Base-by-base conservation (phyloP, 2,888 invertebrate genomes). In the Nymphalis urticae region DNA sequence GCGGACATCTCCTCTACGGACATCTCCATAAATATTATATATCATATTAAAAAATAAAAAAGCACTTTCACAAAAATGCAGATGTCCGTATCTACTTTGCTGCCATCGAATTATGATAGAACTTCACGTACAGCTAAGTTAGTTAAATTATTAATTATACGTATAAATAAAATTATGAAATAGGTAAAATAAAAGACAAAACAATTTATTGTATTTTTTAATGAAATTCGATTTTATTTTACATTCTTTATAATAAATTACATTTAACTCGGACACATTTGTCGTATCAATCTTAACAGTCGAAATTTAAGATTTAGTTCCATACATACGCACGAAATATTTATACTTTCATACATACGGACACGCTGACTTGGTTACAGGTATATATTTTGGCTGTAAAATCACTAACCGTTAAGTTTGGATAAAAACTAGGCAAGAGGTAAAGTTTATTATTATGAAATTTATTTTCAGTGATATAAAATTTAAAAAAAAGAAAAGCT, bases 221-320 rank as follows among this genome's bases (percentile, higher is more conserved):
- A 82, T 90, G 88, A 91, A 91, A 90, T 87, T 84, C 84, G 86
- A 89, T 88, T 88, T 72, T 90, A 88, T 84, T 75, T 84, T 89
- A 89, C 86, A 88, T 83, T 85, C 83, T 82, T 83, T 82, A 81
- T 75, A 75, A 75, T 76, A 82, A 87, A 85, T 87, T 87, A 89
- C 82, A 85, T 74, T 85, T 85, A 81, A 75, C 77, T 84, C 86
- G 84, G 84, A 85, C 82, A 82, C 83, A 70, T 73, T 68, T 68
- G 75, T 76, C 58, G 75, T 66, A 67, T 66, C 69, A 70, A 70
- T 73, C 72, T 73, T 76, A 74, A 74, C 72, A 76, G 76, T 76
- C 76, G 71, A 72, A 73, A 70, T 58, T 51, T 64, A 58, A 50
- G 54, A 53, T 62, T 50, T 27, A 66, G 71, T 75, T 76, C 79